These are phyloP conservation scores for Ophion ellenae DNA, from an alignment of 2,888 invertebrate genomes.

Conservation along the genomic window DNA sequence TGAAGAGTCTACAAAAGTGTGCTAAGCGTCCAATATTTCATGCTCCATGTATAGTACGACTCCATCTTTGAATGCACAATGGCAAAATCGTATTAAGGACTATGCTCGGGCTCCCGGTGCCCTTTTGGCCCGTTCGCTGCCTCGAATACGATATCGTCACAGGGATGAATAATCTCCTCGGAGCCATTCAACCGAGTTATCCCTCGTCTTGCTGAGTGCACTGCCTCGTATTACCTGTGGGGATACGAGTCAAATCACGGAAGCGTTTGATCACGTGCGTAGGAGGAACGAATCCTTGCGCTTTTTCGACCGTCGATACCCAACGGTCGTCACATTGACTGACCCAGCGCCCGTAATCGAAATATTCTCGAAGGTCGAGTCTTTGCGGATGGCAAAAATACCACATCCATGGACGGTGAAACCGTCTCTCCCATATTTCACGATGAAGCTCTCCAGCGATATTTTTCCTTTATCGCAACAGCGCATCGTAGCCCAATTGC, in stretches of 20 bases:
- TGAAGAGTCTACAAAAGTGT: neutral
- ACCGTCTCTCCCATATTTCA: neutral
- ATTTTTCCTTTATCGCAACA: neutral
- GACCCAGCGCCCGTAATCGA: neutral
- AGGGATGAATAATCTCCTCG: constrained; percentile 60
- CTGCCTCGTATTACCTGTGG: neutral
- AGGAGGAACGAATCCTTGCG: neutral
- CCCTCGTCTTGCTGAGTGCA: constrained; percentile 3
- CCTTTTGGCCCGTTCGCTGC: constrained; percentile 58
- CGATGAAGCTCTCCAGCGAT: neutral
- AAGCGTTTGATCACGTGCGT: neutral
- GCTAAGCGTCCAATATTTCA: neutral
- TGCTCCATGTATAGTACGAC: constrained; percentile 9
- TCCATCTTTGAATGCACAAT: constrained; percentile 51
- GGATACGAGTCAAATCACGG: neutral
- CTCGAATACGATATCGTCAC: constrained; percentile 62
- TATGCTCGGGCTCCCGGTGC: constrained; percentile 37
- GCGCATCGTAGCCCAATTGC: neutral
- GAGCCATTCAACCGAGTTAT: constrained; percentile 61
- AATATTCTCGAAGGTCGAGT: too few species aligned
- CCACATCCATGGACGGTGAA: neutral
- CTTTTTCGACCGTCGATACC: neutral
- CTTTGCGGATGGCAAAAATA: neutral
- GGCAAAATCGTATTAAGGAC: constrained; percentile 62
- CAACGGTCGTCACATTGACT: neutral